Evolutionary conservation across 2,113 vertebrate species (phyloP), one percentile per base, ranked within the genome.

Genomic region (Pteropus alecto): DNA sequence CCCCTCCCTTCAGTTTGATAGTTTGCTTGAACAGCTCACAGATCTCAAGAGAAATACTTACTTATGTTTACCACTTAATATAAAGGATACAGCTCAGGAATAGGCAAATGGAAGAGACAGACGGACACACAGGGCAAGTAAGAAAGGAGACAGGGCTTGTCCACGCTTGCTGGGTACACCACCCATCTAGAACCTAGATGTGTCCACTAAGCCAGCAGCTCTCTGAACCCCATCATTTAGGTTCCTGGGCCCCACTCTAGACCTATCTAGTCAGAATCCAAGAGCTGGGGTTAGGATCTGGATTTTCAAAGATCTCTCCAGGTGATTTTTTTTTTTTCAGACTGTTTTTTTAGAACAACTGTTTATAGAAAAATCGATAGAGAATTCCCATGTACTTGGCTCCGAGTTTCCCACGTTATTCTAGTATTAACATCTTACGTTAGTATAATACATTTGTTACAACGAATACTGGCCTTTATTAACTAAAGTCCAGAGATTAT

Each of bases 141-240:
- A 14, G 58, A 21, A 19, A n/a, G 58, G 19, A 10, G 21, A 2
- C 6, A 11, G n/a, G 19, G n/a, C 22, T 51, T 16, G 51, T 26
- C 78, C 54, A 19, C 1, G 21, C 48, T 28, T 22, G 43, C 28
- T 0, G 0, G 19, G 21, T 2, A 7, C 8, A 1, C 60, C 70
- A 10, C 46, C 48, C 24, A 10, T 43, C 68, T 24, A 26, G 71
- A 48, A 58, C 71, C 48, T 21, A 58, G 51, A 22, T 7, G 46
- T 85, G n/a, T 10, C 38, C 15, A 16, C 22, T 18, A 63, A 67
- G 60, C 16, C 38, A 22, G 35, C 7, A 8, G 35, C 60, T 74
- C 91, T 56, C 70, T 0, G 35, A 56, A n/a, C 70, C 58, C 35
- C 46, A 21, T 12, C 28, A 33, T 54, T 28, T 19, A 74, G 68